These are phyloP conservation scores for Drosophila kambysellisi DNA, from an alignment of 2,888 invertebrate species.

Conservation along the genomic window DNA sequence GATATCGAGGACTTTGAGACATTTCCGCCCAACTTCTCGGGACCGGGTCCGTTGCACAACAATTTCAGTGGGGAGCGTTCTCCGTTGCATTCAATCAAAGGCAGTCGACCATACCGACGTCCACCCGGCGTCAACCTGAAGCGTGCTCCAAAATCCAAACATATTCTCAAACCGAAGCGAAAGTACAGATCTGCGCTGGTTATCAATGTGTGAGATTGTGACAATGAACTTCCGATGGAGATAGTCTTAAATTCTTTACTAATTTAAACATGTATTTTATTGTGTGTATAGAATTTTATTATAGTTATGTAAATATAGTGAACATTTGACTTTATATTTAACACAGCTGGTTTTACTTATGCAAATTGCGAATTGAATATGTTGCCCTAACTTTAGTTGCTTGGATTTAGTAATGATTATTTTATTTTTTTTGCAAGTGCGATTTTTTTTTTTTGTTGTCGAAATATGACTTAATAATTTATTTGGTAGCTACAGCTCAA, in stretches of 20 bases:
- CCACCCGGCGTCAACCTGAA: slow-evolving; percentile 67
- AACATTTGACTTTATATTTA: slow-evolving; percentile 17
- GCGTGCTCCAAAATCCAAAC: slow-evolving; percentile 65
- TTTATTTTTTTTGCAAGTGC: not conserved
- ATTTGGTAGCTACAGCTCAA: not conserved
- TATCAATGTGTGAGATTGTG: slow-evolving; percentile 70
- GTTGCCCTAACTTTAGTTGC: not conserved
- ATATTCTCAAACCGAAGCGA: slow-evolving; percentile 68
- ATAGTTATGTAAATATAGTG: slow-evolving; percentile 52
- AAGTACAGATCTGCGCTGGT: slow-evolving; percentile 81
- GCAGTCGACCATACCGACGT: slow-evolving; percentile 66
- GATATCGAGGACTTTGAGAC: slow-evolving; percentile 79
- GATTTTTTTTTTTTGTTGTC: not conserved
- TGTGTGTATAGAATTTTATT: slow-evolving; percentile 35
- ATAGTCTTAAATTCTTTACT: slow-evolving; percentile 34
- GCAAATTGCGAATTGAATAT: not conserved
- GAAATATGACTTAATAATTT: not conserved
- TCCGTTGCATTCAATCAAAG: slow-evolving; percentile 44
- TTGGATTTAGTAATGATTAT: not conserved
- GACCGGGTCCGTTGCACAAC: slow-evolving; percentile 58
- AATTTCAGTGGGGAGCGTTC: slow-evolving; percentile 63
- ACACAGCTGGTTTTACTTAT: not conserved
- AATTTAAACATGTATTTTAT: slow-evolving; percentile 53
- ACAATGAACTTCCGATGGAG: not conserved
- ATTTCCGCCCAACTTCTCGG: slow-evolving; percentile 68